Percentiles rank a stretch among this genome's conserved stretches.
phyloP scores from a whole-genome alignment of 2,113 vertebrate species.

The Dendrocopos noguchii region DNA sequence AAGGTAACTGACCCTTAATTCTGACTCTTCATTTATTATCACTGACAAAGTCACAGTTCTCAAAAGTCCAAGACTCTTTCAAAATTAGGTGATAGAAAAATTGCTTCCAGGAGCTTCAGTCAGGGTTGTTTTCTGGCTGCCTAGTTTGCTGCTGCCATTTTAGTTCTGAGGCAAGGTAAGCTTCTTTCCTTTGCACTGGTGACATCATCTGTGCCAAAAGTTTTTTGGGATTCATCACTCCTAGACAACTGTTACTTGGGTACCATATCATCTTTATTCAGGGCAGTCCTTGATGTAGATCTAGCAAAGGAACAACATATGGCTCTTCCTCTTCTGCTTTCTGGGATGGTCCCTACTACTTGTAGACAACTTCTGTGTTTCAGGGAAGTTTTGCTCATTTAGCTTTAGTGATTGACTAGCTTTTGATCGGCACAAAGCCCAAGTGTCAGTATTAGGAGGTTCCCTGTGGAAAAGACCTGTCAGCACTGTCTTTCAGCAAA shows the following conservation, averaged over 20 bases:
- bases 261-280: neutral
- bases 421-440: neutral
- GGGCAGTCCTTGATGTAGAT: neutral
- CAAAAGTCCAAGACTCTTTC: neutral
- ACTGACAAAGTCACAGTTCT: neutral
- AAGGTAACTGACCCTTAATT: neutral
- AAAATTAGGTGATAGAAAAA: neutral
- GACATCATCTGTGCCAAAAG: neutral
- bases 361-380: neutral
- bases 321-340: neutral
- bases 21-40: neutral
- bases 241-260: neutral
- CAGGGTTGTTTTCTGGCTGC: neutral
- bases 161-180: neutral
- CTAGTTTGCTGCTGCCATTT: neutral
- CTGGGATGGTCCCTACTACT: neutral
- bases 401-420: neutral
- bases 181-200: neutral
- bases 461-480: neutral
- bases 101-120: neutral
- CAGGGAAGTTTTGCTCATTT: neutral
- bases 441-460: neutral
- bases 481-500: neutral
- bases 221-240: neutral
- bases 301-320: neutral